These are phyloP conservation scores for Dynastes tityus DNA, from an alignment of 2,888 invertebrate species.

Conservation along the genomic window DNA sequence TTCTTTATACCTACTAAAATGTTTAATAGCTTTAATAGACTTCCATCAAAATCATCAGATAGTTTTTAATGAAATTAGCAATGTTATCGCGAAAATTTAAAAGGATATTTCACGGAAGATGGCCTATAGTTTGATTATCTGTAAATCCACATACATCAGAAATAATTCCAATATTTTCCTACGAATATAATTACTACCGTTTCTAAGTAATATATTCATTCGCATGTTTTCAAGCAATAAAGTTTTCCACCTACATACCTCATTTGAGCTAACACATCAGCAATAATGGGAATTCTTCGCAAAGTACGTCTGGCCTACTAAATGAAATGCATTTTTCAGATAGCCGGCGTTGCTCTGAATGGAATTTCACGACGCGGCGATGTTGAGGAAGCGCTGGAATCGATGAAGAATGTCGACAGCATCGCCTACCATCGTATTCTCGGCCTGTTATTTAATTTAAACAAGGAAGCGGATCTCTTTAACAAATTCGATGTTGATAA, in stretches of 20 bases:
- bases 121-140: too few relatives aligned
- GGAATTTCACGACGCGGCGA: constrained; percentile 84
- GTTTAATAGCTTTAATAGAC: too few relatives aligned
- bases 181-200: too few relatives aligned
- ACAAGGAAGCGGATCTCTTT: constrained; percentile 81
- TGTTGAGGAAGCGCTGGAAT: constrained; percentile 79
- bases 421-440: constrained; percentile 86
- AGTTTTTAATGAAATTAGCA: too few relatives aligned
- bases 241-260: background rate
- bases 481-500: constrained; percentile 78
- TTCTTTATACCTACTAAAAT: too few relatives aligned
- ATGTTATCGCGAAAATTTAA: too few relatives aligned
- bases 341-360: constrained; percentile 85
- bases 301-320: constrained; percentile 46
- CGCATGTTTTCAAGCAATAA: constrained; percentile 21
- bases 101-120: too few relatives aligned
- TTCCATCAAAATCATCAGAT: too few relatives aligned
- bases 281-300: constrained; percentile 39
- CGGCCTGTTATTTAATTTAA: constrained; percentile 81
- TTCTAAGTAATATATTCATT: background rate
- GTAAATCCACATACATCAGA: too few relatives aligned
- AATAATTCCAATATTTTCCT: too few relatives aligned
- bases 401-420: constrained; percentile 79
- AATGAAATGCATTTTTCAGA: constrained; percentile 72
- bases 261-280: background rate